Evolutionary conservation across 2,113 vertebrate species (phyloP).

Genomic region (Antechinus flavipes): DNA sequence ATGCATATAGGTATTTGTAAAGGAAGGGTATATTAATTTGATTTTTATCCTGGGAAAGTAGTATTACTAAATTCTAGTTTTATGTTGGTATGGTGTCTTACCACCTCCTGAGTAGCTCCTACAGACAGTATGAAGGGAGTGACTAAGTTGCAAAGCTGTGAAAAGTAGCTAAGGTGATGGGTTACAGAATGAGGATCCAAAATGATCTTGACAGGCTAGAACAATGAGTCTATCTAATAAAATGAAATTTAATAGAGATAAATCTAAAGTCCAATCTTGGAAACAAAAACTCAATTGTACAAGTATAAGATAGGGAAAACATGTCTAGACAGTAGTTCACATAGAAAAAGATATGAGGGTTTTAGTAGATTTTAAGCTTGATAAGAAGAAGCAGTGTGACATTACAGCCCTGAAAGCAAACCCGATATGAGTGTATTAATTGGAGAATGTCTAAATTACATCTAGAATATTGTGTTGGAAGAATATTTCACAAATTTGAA

Average conservation of each 20-base stretch:
- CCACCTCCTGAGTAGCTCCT: not conserved
- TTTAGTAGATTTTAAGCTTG: not conserved
- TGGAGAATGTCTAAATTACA: not conserved
- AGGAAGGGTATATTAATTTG: not conserved
- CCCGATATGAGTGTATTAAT: not conserved
- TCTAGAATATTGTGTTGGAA: not conserved
- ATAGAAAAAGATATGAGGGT: not conserved
- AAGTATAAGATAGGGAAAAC: not conserved
- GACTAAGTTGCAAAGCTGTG: not conserved
- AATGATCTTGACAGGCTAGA: not conserved
- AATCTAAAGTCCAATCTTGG: not conserved
- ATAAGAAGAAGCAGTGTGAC: not conserved
- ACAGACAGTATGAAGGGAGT: not conserved
- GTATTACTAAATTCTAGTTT: not conserved
- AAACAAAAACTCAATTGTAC: not conserved
- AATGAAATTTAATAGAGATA: not conserved
- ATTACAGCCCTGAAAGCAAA: not conserved
- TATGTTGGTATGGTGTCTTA: not conserved
- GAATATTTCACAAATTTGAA: not conserved
- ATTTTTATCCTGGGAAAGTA: not conserved
- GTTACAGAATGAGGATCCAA: not conserved
- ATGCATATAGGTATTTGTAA: not conserved
- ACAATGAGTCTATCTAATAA: not conserved
- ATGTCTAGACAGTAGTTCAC: not conserved
- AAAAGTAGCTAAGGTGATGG: not conserved